Evolutionary conservation across 2,797 vertebrate genomes (phyloP).

Genomic region (Chaetophractus vellerosus): DNA sequence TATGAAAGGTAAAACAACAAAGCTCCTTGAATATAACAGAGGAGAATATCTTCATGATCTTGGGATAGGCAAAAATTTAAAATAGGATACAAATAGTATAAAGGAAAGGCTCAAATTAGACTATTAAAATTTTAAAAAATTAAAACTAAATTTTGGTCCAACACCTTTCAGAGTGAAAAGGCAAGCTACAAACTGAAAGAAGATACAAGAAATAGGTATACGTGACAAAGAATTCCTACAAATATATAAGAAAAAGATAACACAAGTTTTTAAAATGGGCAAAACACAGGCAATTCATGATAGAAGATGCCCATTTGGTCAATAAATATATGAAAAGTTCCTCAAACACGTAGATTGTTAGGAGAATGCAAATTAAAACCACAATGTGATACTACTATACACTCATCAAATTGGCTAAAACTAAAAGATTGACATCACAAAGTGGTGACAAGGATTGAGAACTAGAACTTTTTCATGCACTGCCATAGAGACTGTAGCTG

Average conservation of each 20-base stretch:
- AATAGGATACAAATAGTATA: not conserved
- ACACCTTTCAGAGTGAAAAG: not conserved
- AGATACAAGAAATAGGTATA: not conserved
- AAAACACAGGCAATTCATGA: not conserved
- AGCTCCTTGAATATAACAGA: not conserved
- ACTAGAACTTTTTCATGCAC: not conserved
- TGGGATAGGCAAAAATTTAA: not conserved
- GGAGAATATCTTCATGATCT: not conserved
- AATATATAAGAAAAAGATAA: not conserved
- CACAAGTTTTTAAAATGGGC: not conserved
- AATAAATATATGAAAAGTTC: not conserved
- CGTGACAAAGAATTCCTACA: not conserved
- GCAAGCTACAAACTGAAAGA: not conserved
- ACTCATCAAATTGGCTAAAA: not conserved
- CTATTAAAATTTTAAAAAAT: not conserved
- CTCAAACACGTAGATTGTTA: not conserved
- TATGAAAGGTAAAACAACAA: not conserved
- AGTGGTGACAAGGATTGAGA: not conserved
- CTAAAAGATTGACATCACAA: not conserved
- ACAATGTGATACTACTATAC: not conserved
- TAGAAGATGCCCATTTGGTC: not conserved
- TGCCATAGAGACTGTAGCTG: not conserved
- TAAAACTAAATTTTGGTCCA: not conserved
- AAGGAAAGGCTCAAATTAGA: not conserved
- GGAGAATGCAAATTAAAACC: slow-evolving; percentile 10